Percentiles rank a stretch among this genome's conserved stretches.
Evolutionary conservation across 2,797 vertebrate genomes (phyloP).

Genomic region (Vultur gryphus): DNA sequence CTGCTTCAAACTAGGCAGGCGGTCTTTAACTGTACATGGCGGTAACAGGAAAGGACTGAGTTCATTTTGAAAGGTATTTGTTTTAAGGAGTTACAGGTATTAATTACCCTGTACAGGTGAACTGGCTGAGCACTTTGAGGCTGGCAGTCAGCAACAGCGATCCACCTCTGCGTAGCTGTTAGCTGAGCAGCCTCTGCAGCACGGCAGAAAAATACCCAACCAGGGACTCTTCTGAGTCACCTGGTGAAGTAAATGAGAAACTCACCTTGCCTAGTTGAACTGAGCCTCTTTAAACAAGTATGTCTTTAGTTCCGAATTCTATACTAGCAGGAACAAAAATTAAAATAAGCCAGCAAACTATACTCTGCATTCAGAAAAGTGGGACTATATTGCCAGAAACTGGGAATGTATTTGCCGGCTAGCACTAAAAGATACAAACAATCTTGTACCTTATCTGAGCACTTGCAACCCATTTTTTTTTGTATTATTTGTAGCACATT

Average conservation of each 20-base stretch:
- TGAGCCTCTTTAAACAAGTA: background rate
- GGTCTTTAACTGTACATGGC: background rate
- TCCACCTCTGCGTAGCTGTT: background rate
- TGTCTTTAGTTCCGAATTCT: background rate
- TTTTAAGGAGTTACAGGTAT: background rate
- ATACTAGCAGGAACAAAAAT: background rate
- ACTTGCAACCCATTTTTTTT: background rate
- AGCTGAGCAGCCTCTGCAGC: background rate
- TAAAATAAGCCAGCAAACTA: background rate
- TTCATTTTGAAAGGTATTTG: background rate
- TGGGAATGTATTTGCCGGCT: background rate
- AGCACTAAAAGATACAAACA: background rate
- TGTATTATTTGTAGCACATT: background rate
- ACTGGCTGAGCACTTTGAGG: background rate
- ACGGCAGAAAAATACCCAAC: background rate
- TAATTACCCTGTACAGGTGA: background rate
- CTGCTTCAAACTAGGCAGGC: background rate
- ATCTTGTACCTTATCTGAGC: background rate
- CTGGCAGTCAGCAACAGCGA: background rate
- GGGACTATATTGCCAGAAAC: background rate
- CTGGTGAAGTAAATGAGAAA: background rate
- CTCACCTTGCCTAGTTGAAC: background rate
- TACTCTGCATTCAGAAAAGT: background rate
- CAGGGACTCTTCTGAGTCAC: background rate
- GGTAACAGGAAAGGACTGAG: background rate